A percentile compares a stretch with the other conserved stretches of the same genome.
Evolutionary conservation across 2,113 vertebrate genomes (phyloP).

Genomic region (Sinocyclocheilus maitianheensis): DNA sequence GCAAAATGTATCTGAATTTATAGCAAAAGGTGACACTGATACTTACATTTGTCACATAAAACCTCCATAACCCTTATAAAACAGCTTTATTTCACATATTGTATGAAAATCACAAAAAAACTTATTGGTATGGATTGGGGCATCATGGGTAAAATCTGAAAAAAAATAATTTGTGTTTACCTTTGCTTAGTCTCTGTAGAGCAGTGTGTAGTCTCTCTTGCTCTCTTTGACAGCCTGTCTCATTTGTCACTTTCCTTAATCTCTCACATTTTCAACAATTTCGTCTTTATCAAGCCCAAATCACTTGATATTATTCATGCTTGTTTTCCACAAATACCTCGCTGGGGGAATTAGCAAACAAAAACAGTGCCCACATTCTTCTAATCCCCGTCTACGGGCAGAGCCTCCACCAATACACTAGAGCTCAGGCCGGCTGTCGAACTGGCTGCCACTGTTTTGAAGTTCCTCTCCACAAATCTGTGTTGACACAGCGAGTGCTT

Average conservation of each 20-base stretch:
- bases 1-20: neutral
- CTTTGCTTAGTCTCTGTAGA: conserved; percentile 54
- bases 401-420: conserved; percentile 74
- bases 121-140: neutral
- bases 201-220: conserved; percentile 61
- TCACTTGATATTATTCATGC: conserved; percentile 78
- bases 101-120: neutral
- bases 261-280: conserved; percentile 70
- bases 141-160: neutral
- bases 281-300: conserved; percentile 72
- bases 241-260: conserved; percentile 69
- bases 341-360: conserved; percentile 79
- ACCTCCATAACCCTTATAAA: neutral
- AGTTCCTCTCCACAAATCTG: conserved; percentile 64
- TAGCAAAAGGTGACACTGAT: neutral
- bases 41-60: neutral
- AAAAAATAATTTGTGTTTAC: neutral
- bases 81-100: neutral
- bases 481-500: conserved; percentile 75
- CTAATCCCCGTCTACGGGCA: conserved; percentile 75
- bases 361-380: conserved; percentile 76
- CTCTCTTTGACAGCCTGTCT: conserved; percentile 56
- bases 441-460: conserved; percentile 74
- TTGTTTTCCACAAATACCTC: conserved; percentile 76
- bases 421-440: conserved; percentile 74